Evolutionary conservation across 2,797 vertebrate genomes (phyloP), one percentile per base, ranked within the genome.

Genomic region (Loriculus beryllinus): DNA sequence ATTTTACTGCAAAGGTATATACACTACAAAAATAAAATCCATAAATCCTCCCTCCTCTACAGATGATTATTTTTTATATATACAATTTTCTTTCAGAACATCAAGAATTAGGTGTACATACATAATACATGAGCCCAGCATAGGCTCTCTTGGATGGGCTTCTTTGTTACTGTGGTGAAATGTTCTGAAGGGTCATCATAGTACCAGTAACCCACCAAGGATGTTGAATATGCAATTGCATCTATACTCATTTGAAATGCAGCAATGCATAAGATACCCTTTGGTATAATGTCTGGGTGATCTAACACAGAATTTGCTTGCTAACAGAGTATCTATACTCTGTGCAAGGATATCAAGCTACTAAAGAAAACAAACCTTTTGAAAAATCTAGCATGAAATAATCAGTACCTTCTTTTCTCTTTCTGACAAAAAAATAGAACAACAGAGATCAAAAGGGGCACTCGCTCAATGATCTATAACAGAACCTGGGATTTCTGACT

Each of bases 61-160:
- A 79, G 86, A 48, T 43, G 86, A 79, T 84, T 71, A 63, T 6
- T 71, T 17, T 63, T 42, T 23, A 64, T 17, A 62, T 37, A 45
- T 22, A 52, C n/a, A 26, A 48, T 45, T 80, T 69, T 77, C 37
- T 33, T 48, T 47, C 17, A 70, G 42, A 91, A 80, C 47, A 82
- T 90, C 43, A 85, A 52, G 35, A 56, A 47, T 4, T 13, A 60
- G 33, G 22, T 18, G 18, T 31, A 68, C 23, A 49, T 12, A 72
- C 14, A 51, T 8, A 49, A 87, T 8, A 16, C n/a, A 77, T 0
- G 0, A 82, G 26, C 29, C 19, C 49, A 62, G 5, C 1, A 3
- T 14, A 60, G 29, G 45, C 20, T 84, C 15, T 71, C 51, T 72
- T 45, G 35, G 10, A 64, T 20, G 4, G n/a, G 37, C 49, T 68